Base-by-base conservation (phyloP, 2,113 vertebrate genomes). In the Oophaga pumilio region DNA sequence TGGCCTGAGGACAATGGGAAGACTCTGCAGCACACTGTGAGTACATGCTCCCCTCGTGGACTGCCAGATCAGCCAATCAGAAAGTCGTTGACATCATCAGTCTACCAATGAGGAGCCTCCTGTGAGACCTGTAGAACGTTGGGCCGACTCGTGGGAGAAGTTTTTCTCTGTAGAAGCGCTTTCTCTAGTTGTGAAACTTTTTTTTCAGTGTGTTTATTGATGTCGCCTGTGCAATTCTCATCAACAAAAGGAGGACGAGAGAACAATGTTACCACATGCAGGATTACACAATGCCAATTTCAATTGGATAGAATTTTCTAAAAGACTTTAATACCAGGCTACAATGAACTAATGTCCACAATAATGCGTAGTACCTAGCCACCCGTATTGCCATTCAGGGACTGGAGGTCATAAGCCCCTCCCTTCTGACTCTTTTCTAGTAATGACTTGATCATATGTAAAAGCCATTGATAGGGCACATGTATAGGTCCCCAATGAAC, bases 31-130 rank as follows among this genome's bases (percentile, higher is more conserved):
- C 89, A 88, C 68, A 82, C 85, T 62, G 18, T 4, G 8, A 24
- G 12, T 22, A 76, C 85, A 66, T 90, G 88, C 78, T 69, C 64
- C 81, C 68, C 76, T 79, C 86, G 69, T 87, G 86, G 62, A 82
- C 79, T 76, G 28, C 69, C 24, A 11, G 5, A 17, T 7, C 33
- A 22, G 56, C 86, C 86, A 87, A 87, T 87, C 79, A 62, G 86
- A 20, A 14, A 64, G 57, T 2, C 20, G 1, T 4, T 62, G 53
- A 82, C 59, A 26, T 57, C 14, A 26, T 1, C 24, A 0, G 15
- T 24, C 56, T 8, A 71, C 86, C 86, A 87, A 87, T 82, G 8
- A 28, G 28, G 15, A 20, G 60, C 76, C n/a, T 53, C 49, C 6
- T 10, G 0, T 10, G 13, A 62, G 14, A 68, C 62, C 49, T 49